Evolutionary conservation across 2,797 vertebrate genomes (phyloP).

Genomic region (Cryptoprocta ferox): DNA sequence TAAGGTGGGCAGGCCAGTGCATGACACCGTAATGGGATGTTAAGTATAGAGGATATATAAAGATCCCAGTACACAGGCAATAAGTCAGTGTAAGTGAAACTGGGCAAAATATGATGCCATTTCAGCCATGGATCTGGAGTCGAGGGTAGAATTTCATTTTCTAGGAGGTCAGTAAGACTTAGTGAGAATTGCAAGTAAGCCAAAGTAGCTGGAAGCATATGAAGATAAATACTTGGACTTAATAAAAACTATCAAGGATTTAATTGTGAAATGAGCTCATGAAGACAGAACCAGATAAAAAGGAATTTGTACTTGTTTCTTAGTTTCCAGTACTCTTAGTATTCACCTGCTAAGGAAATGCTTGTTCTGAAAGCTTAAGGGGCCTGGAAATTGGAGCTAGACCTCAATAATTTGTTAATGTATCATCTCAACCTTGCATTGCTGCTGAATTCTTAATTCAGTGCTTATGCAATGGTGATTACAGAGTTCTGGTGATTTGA

Average conservation of each 20-base stretch:
- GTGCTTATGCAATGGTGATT: background rate
- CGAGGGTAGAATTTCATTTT: background rate
- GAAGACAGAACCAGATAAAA: background rate
- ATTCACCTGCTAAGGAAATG: background rate
- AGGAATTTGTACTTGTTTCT: background rate
- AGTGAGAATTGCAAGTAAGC: background rate
- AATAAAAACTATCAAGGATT: background rate
- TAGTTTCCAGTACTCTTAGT: background rate
- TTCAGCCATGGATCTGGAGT: background rate
- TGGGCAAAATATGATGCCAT: background rate
- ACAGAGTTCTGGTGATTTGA: background rate
- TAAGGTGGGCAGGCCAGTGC: background rate
- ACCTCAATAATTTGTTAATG: slow-evolving; percentile 6
- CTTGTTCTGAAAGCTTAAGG: background rate
- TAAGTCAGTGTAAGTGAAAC: background rate
- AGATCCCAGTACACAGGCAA: background rate
- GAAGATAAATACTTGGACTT: background rate
- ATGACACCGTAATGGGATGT: background rate
- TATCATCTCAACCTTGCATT: background rate
- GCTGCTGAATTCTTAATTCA: slow-evolving; percentile 14
- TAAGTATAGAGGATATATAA: background rate
- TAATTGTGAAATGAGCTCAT: background rate
- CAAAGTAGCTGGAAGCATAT: background rate
- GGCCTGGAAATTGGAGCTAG: background rate
- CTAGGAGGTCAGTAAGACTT: background rate